Evolutionary conservation across 2,113 vertebrate genomes (phyloP), one percentile per base, ranked within the genome.

Genomic region (Seriola aureovittata): DNA sequence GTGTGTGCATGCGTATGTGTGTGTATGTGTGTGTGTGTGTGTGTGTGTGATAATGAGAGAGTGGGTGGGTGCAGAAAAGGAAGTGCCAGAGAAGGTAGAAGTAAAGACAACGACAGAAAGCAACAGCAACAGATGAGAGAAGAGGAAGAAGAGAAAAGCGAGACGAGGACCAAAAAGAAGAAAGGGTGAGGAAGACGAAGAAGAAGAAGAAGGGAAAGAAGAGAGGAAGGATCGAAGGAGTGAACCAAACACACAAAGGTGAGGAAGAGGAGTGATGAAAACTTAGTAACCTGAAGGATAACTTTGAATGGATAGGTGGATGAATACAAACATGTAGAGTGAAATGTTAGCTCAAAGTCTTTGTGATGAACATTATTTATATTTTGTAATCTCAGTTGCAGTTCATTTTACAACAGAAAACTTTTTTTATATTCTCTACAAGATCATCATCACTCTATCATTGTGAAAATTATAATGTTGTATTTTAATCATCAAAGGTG

Each of bases 61-160:
- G 89, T 91, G 82, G 82, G 85, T 82, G 79, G 84, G 80, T 85
- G 87, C 78, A 89, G 85, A 82, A 85, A 80, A 90, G 91, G 91
- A 91, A 93, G 91, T 91, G 88, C 86, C 32, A 2, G 60, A 58
- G 88, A 86, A 89, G 89, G 87, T 88, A 88, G 88, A 91, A 84
- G 82, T 88, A 73, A 81, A 86, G 85, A 82, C 73, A 72, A 83
- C 84, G 54, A 75, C 84, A 87, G 73, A 88, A 77, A 88, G 75
- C 68, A 89, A 89, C 89, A 88, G 80, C 78, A 89, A 90, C 88
- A 87, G 81, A 88, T 82, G 86, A 82, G 65, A 81, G 46, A 57
- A 76, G 74, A 71, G 25, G 57, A 88, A 48, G 60, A 65, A 21
- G 73, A 72, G 44, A 64, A 19, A 21, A 74, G 40, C 48, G 46